These are phyloP conservation scores for Myiozetetes cayanensis DNA, from an alignment of 2,113 vertebrate genomes.

Conservation along the genomic window DNA sequence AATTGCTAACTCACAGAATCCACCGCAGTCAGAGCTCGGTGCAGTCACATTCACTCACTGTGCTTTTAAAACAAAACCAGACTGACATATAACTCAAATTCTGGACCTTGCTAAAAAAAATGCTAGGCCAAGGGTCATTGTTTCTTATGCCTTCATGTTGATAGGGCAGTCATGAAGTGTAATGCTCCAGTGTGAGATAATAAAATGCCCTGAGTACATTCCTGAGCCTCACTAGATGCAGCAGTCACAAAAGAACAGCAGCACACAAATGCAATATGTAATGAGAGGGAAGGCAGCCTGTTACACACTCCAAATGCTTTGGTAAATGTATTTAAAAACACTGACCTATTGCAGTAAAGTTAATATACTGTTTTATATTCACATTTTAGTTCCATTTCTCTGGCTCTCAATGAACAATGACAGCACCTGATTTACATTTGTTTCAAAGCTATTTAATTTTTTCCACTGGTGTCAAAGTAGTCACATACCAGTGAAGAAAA, in stretches of 20 bases:
- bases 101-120: background rate
- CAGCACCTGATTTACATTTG: constrained; percentile 7
- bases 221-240: background rate
- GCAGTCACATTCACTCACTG: rapidly evolving
- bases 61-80: background rate
- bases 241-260: background rate
- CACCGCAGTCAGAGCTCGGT: rapidly evolving
- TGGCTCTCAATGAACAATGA: background rate
- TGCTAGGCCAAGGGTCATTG: background rate
- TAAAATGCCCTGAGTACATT: background rate
- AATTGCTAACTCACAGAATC: background rate
- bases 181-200: background rate
- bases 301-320: background rate
- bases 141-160: background rate
- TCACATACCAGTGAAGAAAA: background rate
- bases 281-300: background rate
- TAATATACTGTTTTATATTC: constrained; percentile 28
- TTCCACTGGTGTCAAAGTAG: background rate
- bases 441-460: constrained; percentile 49
- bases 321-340: constrained; percentile 28
- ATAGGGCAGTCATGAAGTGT: background rate
- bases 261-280: background rate
- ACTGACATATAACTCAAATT: background rate
- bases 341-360: background rate
- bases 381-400: constrained; percentile 8